Evolutionary conservation across 92 coral and sea anemone species (phyloP).

Genomic region (Anthopleura xanthogrammica): DNA sequence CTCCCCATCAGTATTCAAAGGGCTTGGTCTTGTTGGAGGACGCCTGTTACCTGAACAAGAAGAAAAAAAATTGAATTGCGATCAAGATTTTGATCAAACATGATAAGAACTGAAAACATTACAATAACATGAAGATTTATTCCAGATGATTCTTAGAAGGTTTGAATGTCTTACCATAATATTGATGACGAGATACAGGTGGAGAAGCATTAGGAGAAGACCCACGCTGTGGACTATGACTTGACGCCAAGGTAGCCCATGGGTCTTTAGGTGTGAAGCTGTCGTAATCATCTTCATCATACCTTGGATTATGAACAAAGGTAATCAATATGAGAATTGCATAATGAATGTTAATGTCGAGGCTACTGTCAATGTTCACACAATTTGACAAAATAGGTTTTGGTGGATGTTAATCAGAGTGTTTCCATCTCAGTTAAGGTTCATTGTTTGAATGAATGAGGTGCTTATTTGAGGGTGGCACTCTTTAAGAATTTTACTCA

Average conservation of each 20-base stretch:
- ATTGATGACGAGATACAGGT: slow-evolving; percentile 20
- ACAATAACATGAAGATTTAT: no score
- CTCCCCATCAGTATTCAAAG: slow-evolving; percentile 74
- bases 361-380: no score
- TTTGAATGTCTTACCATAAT: slow-evolving; percentile 12
- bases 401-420: no score
- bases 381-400: no score
- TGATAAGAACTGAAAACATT: background rate
- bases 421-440: no score
- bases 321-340: no score
- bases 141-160: background rate
- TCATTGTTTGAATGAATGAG: no score
- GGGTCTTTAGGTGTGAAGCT: slow-evolving; percentile 77
- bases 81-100: no score
- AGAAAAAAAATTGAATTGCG: no score
- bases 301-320: background rate
- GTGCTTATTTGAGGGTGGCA: no score
- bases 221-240: slow-evolving; percentile 37
- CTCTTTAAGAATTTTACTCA: no score
- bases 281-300: slow-evolving; percentile 62
- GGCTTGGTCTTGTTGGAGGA: slow-evolving; percentile 52
- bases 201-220: slow-evolving; percentile 39
- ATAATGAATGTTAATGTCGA: no score
- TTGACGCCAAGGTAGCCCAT: slow-evolving; percentile 72
- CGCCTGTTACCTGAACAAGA: slow-evolving; percentile 54